Percentiles rank a stretch among this genome's conserved stretches.
These are phyloP conservation scores for Molossus molossus DNA, from an alignment of 2,797 vertebrate genomes.

Conservation along the genomic window DNA sequence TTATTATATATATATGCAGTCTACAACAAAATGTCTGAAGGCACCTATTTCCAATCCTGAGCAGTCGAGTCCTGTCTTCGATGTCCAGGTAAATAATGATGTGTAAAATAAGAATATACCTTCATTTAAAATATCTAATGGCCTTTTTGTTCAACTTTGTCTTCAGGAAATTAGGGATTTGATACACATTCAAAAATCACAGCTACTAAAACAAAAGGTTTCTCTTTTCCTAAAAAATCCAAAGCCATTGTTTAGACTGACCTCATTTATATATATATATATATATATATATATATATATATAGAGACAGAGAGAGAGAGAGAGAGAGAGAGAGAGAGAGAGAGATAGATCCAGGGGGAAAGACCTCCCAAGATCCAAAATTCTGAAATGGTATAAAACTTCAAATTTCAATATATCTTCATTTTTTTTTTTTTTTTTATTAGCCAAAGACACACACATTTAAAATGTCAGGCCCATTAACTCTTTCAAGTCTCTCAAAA, in stretches of 20 bases:
- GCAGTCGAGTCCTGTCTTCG: neutral
- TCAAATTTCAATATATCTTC: slow-evolving; percentile 7
- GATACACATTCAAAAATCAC: neutral
- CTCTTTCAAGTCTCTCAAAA: neutral
- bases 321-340: too few relatives aligned
- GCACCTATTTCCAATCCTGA: neutral
- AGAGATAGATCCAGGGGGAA: too few relatives aligned
- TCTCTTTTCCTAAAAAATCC: neutral
- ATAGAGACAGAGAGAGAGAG: too few relatives aligned
- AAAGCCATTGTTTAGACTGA: neutral
- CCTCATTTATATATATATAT: neutral
- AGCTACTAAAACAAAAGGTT: slow-evolving; percentile 40
- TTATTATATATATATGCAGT: neutral
- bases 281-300: too few relatives aligned
- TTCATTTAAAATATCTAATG: neutral
- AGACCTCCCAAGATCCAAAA: neutral
- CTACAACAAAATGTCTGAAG: neutral
- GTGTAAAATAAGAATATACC: neutral
- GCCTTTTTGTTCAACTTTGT: neutral
- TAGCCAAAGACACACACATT: neutral
- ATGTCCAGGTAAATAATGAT: slow-evolving; percentile 7
- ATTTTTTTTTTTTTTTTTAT: slow-evolving; percentile 61
- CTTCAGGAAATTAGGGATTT: neutral
- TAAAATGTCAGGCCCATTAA: neutral
- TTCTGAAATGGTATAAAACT: neutral